Percentiles rank a stretch among this genome's conserved stretches.
Conservation (phyloP, 2,888 invertebrate species). For the Malthinus seriepunctatus region DNA sequence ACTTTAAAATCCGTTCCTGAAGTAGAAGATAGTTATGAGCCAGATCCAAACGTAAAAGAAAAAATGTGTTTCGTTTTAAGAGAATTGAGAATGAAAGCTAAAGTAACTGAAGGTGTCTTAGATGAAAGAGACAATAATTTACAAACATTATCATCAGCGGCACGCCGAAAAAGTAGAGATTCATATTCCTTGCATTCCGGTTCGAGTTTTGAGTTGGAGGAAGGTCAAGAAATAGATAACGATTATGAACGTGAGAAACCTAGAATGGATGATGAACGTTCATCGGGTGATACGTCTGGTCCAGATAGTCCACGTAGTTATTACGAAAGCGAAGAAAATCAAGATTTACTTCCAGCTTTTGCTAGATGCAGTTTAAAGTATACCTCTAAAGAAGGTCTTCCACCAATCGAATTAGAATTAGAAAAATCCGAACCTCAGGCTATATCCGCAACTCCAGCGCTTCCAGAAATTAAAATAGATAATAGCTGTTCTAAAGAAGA, state of each 20-base stretch:
- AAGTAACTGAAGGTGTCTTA: constrained; percentile 52
- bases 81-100: constrained; percentile 74
- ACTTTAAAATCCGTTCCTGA: constrained; percentile 61
- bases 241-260: constrained; percentile 18
- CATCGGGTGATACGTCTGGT: constrained; percentile 86
- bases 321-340: constrained; percentile 68
- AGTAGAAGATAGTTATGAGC: constrained; percentile 60
- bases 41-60: constrained; percentile 72
- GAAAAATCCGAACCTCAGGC: neutral
- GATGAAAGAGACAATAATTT: constrained; percentile 51
- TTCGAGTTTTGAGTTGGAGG: constrained; percentile 48
- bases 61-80: constrained; percentile 79
- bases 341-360: constrained; percentile 61
- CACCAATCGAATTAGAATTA: neutral
- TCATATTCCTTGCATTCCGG: constrained; percentile 57
- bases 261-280: constrained; percentile 59
- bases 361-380: constrained; percentile 50
- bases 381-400: constrained; percentile 36
- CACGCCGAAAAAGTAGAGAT: constrained; percentile 42
- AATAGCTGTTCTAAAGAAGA: constrained; percentile 45
- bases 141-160: constrained; percentile 49
- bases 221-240: constrained; percentile 4
- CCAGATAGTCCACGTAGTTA: constrained; percentile 85
- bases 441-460: constrained; percentile 20
- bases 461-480: constrained; percentile 60